Percentiles rank a stretch among this genome's conserved stretches.
Evolutionary conservation across 2,797 vertebrate genomes (phyloP).

Genomic region (Echeneis naucrates): DNA sequence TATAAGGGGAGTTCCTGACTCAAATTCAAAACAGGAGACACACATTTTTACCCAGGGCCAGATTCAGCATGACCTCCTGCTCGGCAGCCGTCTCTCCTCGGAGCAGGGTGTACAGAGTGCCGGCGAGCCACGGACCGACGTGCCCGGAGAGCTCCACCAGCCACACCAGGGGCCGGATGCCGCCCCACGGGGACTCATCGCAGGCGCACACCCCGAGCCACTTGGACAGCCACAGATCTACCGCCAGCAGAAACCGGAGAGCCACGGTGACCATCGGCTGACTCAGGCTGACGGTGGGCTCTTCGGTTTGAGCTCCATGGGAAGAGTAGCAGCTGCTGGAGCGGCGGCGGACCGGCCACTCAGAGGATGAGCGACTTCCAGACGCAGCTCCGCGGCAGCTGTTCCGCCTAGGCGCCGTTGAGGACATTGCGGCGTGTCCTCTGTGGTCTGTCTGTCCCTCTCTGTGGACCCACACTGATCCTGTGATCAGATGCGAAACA

Average conservation of each 20-base stretch:
- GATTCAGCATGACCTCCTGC: constrained; percentile 90
- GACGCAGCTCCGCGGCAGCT: constrained; percentile 66
- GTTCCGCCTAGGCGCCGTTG: constrained; percentile 65
- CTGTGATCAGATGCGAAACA: constrained; percentile 41
- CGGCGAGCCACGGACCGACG: constrained; percentile 88
- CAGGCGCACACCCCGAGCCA: constrained; percentile 91
- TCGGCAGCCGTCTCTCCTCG: constrained; percentile 85
- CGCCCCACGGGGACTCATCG: constrained; percentile 90
- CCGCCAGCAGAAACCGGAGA: constrained; percentile 88
- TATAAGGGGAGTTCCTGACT: neutral
- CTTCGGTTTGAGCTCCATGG: constrained; percentile 70
- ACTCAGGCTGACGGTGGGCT: constrained; percentile 87
- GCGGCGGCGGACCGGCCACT: constrained; percentile 81
- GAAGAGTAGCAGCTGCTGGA: constrained; percentile 74
- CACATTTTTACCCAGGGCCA: constrained; percentile 86
- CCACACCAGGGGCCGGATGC: constrained; percentile 89
- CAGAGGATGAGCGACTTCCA: constrained; percentile 66
- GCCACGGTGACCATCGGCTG: constrained; percentile 88
- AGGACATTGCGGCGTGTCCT: constrained; percentile 64
- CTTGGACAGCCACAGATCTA: constrained; percentile 94
- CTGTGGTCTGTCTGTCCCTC: constrained; percentile 2
- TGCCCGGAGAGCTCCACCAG: constrained; percentile 93
- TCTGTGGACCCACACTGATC: constrained; percentile 25
- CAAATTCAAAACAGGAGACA: neutral
- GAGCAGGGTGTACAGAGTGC: constrained; percentile 87